A percentile compares a stretch with the other conserved stretches of the same genome.
These are phyloP conservation scores for Epinephelus cyanopodus DNA, from an alignment of 2,113 vertebrate species.

Conservation along the genomic window DNA sequence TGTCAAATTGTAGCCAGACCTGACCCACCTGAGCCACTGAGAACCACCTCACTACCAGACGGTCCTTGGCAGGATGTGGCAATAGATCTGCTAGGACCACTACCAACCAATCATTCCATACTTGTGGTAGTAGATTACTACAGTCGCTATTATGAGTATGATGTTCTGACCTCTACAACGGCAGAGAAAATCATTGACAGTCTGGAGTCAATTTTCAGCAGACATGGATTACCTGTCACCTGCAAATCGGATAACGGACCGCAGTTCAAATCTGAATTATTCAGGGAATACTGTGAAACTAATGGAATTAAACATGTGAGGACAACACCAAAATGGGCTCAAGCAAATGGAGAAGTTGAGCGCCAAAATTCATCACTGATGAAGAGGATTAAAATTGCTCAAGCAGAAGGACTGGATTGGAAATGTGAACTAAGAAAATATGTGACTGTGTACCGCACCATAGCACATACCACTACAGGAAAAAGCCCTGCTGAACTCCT, in stretches of 20 bases:
- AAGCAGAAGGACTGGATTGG: no score
- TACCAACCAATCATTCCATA: neutral
- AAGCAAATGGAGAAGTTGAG: neutral
- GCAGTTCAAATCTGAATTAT: neutral
- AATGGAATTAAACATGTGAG: neutral
- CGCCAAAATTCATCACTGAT: neutral
- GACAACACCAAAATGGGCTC: neutral
- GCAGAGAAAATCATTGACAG: neutral
- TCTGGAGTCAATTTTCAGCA: neutral
- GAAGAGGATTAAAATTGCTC: no score
- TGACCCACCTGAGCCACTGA: no score
- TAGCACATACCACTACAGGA: no score
- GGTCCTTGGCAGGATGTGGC: no score
- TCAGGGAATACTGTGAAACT: neutral
- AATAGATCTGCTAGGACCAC: no score
- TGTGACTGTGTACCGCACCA: no score
- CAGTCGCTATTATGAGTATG: neutral
- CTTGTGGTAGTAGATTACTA: neutral
- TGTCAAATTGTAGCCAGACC: no score
- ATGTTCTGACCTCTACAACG: neutral
- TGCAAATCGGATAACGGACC: neutral
- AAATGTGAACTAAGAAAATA: no score
- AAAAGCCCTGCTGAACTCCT: no score
- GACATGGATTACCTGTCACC: neutral
- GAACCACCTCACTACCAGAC: no score